Evolutionary conservation across 2,888 invertebrate species (phyloP), one percentile per base, ranked within the genome.

Genomic region (Caenorhabditis uteleia): DNA sequence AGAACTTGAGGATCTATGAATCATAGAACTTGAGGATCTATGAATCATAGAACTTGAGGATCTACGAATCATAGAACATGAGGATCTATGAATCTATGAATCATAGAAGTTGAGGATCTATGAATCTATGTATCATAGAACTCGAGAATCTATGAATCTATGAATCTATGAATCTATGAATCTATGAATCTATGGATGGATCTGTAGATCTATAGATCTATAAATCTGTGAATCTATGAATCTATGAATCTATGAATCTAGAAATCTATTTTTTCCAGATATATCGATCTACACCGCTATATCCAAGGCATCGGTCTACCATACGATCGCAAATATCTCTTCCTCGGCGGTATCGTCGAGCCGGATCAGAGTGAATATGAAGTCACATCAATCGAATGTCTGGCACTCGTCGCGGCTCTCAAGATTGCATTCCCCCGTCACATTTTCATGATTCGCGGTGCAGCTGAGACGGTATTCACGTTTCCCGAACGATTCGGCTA

Each of bases 281-380:
- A 57, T 27, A 39, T 36, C 12, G 58, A 58, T 31, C 47, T 58
- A 2, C 58, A 58, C 38, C 58, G 58, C 7, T 58, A 51, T 50
- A 33, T 58, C 18, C 33, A 50, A 27, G 42, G 39, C 16, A 21
- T 33, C n/a, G 51, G 50, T 2, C 46, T 51, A 4, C 51, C 51
- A 7, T 46, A 46, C 26, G 45, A 51, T 16, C 44, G 49, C 7
- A 45, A 46, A 26, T 25, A 51, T 2, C 27, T 58, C 0, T 58
- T 58, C 29, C 51, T 58, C n/a, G 58, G 58, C 12, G 40, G 51
- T 16, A 33, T 47, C 25, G 12, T 42, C 2, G 51, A 58, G 4
- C 8, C 34, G n/a, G 38, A 38, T 16, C 27, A 33, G 5, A 25
- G 40, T 12, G 2, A 20, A 5, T 56, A 27, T 18, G 42, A 48